These are phyloP conservation scores for Pomatostomus ruficeps DNA, from an alignment of 2,113 vertebrate species.

Conservation along the genomic window DNA sequence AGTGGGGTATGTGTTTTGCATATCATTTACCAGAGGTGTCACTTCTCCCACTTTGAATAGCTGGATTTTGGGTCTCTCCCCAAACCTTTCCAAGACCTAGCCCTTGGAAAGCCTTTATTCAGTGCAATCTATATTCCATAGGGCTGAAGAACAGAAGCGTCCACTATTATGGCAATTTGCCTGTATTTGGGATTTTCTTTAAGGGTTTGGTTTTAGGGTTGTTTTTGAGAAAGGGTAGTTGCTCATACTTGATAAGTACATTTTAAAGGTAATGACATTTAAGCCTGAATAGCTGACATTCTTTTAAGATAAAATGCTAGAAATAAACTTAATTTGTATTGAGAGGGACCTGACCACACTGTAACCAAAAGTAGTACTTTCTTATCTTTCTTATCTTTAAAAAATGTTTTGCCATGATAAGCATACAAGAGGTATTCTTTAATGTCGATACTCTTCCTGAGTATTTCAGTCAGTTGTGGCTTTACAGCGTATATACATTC, in stretches of 20 bases:
- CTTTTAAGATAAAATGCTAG: neutral
- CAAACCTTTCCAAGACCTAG: neutral
- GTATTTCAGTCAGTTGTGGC: neutral
- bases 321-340: neutral
- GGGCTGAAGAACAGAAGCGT: neutral
- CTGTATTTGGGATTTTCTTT: neutral
- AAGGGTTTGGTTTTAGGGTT: fast-evolving
- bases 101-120: neutral
- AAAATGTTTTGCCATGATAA: neutral
- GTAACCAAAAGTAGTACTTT: neutral
- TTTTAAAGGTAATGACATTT: neutral
- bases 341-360: neutral
- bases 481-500: neutral
- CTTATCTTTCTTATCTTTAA: neutral
- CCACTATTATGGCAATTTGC: neutral
- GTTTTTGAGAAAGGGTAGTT: neutral
- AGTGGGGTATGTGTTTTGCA: neutral
- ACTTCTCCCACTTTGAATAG: neutral
- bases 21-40: neutral
- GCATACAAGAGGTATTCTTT: neutral
- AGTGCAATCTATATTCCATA: neutral
- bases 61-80: neutral
- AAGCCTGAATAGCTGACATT: neutral
- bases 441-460: neutral
- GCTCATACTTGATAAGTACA: neutral